Percentiles rank a stretch among this genome's conserved stretches.
Conservation (phyloP, 2,797 vertebrate genomes). For the Rhinoraja longicauda region DNA sequence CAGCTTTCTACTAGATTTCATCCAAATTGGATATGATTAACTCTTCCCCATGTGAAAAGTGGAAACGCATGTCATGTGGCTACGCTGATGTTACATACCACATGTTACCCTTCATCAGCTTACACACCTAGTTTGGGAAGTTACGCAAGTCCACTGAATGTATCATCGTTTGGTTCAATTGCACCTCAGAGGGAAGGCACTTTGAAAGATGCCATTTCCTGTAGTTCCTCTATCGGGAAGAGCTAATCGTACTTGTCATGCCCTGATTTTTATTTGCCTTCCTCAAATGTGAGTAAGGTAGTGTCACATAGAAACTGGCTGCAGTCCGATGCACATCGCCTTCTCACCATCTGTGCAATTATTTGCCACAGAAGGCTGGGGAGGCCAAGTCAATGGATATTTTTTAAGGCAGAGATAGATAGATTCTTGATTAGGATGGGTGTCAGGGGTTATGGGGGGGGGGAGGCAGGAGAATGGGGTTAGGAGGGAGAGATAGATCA, state of each 20-base stretch:
- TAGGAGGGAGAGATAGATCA: no score
- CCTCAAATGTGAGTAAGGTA: background rate
- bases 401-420: no score
- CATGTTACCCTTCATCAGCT: background rate
- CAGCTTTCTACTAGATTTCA: background rate
- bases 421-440: no score
- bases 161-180: background rate
- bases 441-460: no score
- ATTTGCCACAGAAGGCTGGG: no score
- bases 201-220: background rate
- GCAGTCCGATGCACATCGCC: background rate
- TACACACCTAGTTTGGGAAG: background rate
- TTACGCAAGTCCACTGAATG: background rate
- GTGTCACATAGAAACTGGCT: background rate
- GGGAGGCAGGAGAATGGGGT: no score
- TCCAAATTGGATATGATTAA: background rate
- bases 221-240: background rate
- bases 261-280: background rate
- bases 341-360: background rate
- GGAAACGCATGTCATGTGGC: background rate
- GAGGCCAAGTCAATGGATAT: no score
- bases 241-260: background rate
- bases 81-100: background rate
- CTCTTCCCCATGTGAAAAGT: background rate
- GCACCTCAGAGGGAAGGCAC: background rate